A percentile compares a stretch with the other conserved stretches of the same genome.
Conservation (phyloP, 2,888 invertebrate species). For the Drosophila conformis region DNA sequence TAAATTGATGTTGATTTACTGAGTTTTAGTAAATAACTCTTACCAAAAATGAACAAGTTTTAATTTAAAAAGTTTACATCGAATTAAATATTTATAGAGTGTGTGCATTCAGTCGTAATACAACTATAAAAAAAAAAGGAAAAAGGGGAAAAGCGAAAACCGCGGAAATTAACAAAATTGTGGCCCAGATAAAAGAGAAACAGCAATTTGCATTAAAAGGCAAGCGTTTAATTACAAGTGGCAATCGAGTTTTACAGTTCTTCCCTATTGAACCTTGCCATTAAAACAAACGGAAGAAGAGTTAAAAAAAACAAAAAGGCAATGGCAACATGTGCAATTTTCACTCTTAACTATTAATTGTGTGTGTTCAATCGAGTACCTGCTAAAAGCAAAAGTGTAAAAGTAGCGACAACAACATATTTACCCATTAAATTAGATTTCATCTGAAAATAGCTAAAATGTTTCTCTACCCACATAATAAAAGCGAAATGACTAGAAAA, state of each 20-base stretch:
- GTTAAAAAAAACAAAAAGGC: constrained; percentile 20
- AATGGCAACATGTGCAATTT: constrained; percentile 58
- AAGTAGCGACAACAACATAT: constrained; percentile 32
- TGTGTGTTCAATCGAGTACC: constrained; percentile 2
- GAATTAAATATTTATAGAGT: background rate
- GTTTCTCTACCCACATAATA: constrained; percentile 4
- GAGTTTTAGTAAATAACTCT: background rate
- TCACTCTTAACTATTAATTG: constrained; percentile 36
- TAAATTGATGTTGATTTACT: background rate
- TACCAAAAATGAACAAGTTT: background rate
- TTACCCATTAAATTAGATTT: constrained; percentile 69
- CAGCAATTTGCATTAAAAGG: constrained; percentile 53
- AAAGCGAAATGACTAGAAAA: constrained; percentile 30
- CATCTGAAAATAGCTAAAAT: constrained; percentile 56
- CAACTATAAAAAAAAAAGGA: background rate
- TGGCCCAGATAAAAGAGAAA: constrained; percentile 16
- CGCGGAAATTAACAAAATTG: constrained; percentile 2
- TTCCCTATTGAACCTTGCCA: constrained; percentile 12
- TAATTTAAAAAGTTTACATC: background rate
- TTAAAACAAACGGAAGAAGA: constrained; percentile 23
- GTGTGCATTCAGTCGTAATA: background rate
- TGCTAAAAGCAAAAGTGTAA: constrained; percentile 13
- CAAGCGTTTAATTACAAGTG: constrained; percentile 71
- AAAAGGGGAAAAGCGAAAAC: background rate
- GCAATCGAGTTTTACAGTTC: constrained; percentile 59